Base-by-base conservation (phyloP, 2,888 invertebrate species). In the Nomada goodeniana region DNA sequence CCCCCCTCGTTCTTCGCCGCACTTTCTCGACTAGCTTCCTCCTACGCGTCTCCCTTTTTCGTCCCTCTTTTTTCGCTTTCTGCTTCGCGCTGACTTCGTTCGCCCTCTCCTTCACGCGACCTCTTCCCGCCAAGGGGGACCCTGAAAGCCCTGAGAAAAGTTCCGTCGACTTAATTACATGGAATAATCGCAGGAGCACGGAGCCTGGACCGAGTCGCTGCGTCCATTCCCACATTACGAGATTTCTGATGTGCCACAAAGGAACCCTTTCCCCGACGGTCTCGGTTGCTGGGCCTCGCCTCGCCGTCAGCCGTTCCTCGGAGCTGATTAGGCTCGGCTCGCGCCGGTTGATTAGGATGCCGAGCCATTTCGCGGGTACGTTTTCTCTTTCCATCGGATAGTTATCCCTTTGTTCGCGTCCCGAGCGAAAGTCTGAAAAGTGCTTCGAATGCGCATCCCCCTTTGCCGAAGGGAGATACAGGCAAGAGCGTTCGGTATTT, bases 141-240 rank as follows among this genome's bases (percentile, higher is more conserved):
- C 86, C 89, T 91, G 91, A 92, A 92, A 92, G 92, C 91, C 88
- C 90, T 87, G 92, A 93, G 91, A 94, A 95, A 95, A 94, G 94
- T 95, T 94, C 94, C 94, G 93, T 91, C 93, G 94, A 94, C 94
- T 95, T 95, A 95, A 95, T 95, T 95, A 95, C 94, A 95, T 94
- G 96, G 91, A 96, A 96, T 95, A 94, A 95, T 93, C 95, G 95
- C 85, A 86, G 87, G 87, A 90, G 90, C 85, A 88, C 86, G 87
- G 86, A 85, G 76, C 89, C 87, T 77, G 76, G 71, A 61, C 75
- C 82, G 80, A 83, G 74, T 76, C 86, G 78, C 74, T 81, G 83
- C 86, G 83, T 87, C 83, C 80, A 82, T 87, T 86, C 80, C 79
- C 86, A 85, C 86, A 85, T 88, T 85, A 83, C 85, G 86, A 83